phyloP scores from a whole-genome alignment of 2,888 invertebrate genomes.

The Odontothrips loti region DNA sequence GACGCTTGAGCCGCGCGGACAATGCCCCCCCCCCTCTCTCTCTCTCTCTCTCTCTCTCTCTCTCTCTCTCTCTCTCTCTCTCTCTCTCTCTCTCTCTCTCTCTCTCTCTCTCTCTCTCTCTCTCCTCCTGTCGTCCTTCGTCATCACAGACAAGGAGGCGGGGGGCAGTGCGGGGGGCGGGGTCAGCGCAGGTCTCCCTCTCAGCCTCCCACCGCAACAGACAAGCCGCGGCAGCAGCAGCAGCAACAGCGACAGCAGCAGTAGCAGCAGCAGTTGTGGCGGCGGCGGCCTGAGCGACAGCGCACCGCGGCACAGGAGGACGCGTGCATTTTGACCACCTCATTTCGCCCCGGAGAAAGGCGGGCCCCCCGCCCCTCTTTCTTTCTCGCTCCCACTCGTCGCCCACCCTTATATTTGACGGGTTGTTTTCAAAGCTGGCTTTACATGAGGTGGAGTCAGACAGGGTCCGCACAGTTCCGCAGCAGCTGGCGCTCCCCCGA shows the following conservation, averaged over 20 bases:
- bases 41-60: no score
- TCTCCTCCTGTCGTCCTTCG: neutral
- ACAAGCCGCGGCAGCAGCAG: no score
- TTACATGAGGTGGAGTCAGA: no score
- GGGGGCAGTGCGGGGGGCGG: neutral
- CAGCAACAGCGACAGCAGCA: no score
- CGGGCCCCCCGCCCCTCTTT: neutral
- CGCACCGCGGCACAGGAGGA: neutral
- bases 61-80: no score
- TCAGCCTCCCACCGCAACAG: neutral
- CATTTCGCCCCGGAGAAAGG: neutral
- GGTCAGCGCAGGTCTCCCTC: neutral
- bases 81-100: neutral
- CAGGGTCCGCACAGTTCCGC: no score
- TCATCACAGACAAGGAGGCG: neutral
- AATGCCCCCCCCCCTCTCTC: neutral
- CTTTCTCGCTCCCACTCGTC: neutral
- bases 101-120: constrained; percentile 20
- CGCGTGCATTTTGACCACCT: constrained; percentile 16
- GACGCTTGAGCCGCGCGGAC: no score
- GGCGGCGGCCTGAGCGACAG: no score
- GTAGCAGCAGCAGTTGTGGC: no score
- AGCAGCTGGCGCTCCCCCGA: no score
- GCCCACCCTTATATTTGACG: neutral
- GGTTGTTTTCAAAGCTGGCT: neutral